Evolutionary conservation across 2,113 vertebrate genomes (phyloP), one percentile per base, ranked within the genome.

Genomic region (Tragelaphus buxtoni): DNA sequence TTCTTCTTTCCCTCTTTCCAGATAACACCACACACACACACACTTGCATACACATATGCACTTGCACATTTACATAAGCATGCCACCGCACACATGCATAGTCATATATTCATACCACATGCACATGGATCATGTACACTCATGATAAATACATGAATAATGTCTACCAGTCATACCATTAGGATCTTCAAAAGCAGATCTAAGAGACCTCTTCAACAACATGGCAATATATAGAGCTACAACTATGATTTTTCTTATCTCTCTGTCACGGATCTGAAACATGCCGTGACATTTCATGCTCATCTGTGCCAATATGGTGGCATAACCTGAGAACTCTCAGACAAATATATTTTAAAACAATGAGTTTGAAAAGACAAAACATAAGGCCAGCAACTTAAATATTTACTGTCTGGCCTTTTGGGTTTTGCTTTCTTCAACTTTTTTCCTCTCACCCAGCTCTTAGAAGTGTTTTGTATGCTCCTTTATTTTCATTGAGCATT

Each of bases 111-210:
- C 32, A 74, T 17, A 45, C 11, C 18, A 35, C 22, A 86, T 17
- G 26, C 2, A 35, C 39, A 72, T 8, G 82, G 22, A 5, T 20
- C 77, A 60, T 61, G 45, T 8, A 42, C 45, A 20, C 28, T 61
- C 30, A 72, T 74, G 55, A 45, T 82, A 95, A 97, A 98, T 94
- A 39, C 92, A 92, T 89, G 95, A 96, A 45, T 80, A 65, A 17
- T 20, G 69, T 61, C 87, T 85, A 63, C 20, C 83, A 96, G 55
- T 55, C 49, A 0, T 2, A 79, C 24, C 53, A 91, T 90, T 28
- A 77, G n/a, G 87, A 17, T 81, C 77, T 95, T 92, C 32, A 2
- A 60, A 97, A 97, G 76, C 35, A 9, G 1, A 13, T 88, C 28
- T 53, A 56, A 65, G 1, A 17, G 28, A n/a, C 24, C 8, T 95